Evolutionary conservation across 2,888 invertebrate species (phyloP), one percentile per base, ranked within the genome.

Genomic region (Choreutis nemorana): DNA sequence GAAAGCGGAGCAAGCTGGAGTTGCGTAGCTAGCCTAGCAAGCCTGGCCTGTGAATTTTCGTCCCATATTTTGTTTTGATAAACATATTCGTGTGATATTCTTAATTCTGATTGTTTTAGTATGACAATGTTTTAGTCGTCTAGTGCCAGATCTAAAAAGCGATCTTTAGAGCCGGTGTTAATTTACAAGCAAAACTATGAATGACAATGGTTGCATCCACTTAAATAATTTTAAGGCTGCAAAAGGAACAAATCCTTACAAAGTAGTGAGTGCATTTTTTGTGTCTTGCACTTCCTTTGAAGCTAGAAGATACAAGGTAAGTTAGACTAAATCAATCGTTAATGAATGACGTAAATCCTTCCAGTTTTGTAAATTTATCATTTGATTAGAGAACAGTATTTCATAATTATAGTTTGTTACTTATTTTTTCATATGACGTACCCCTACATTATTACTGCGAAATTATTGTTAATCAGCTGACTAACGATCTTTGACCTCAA

Each of bases 201-300:
- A 82, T 75, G 83, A 83, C 72, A 81, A 77, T 82, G 87, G 87
- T 59, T 92, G 91, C 67, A 83, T 85, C 67, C 92, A 92, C 79
- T 77, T 91, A 58, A 86, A 83, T 71, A 84, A 85, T 75, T 89
- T 89, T 75, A 91, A 91, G 81, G 84, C 85, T 53, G 83, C 84
- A 29, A 86, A 87, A 65, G 91, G 91, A 47, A 82, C 85, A 40
- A 83, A 85, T 61, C 84, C 87, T 26, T 89, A 87, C 63, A 84
- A 83, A 73, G 83, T 93, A 48, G 88, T 95, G 48, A 91, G 94
- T 78, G 87, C 89, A 40, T 91, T 89, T 73, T 94, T 95, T 68
- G 89, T 92, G 33, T 86, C 91, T 40, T 89, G 91, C 62, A 86
- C 90, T 31, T 87, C 90, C 37, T 82, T 83, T 45, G 90, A 90